Evolutionary conservation across 2,888 invertebrate species (phyloP), one percentile per base, ranked within the genome.

Genomic region (Lithophane ornitopus): DNA sequence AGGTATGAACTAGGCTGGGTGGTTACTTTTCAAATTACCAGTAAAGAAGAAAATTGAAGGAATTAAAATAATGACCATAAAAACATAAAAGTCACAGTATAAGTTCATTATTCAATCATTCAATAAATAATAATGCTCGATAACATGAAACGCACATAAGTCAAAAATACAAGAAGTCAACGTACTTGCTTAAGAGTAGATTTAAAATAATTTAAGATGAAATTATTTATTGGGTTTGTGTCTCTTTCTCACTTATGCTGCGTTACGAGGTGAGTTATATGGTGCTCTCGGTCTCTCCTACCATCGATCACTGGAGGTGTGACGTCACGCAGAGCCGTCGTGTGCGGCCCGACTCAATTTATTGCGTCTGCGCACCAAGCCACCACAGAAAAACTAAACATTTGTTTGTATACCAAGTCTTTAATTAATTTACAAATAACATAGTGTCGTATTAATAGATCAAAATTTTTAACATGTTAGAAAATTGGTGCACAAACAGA

Each of bases 311-410:
- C 94, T 89, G 90, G 91, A 94, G 94, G 95, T 96, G 96, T 96
- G 96, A 96, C 96, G 96, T 96, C 96, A 96, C 95, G 95, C 96
- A 93, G 95, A 92, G 96, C 94, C 96, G 93, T 96, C 96, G 96
- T 96, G 96, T 96, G 96, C 95, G 96, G 96, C 96, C 96, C 86
- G 91, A 86, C 92, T 93, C 92, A 93, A 96, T 96, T 96, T 96
- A 96, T 96, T 94, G 96, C 96, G 94, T 93, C 94, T 94, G 95
- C 95, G 94, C 95, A 95, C 91, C 91, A 89, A 92, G 92, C 91
- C 90, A 92, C 92, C 90, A 92, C 89, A 92, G 93, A 93, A 94
- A 93, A 94, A 90, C 90, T 91, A 88, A 90, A 90, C 77, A 88
- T 91, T 91, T 91, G 85, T 90, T 89, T 85, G 86, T 89, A 84